A percentile compares a stretch with the other conserved stretches of the same genome.
phyloP scores from a whole-genome alignment of 2,797 vertebrate genomes.

The Molossus alvarezi region DNA sequence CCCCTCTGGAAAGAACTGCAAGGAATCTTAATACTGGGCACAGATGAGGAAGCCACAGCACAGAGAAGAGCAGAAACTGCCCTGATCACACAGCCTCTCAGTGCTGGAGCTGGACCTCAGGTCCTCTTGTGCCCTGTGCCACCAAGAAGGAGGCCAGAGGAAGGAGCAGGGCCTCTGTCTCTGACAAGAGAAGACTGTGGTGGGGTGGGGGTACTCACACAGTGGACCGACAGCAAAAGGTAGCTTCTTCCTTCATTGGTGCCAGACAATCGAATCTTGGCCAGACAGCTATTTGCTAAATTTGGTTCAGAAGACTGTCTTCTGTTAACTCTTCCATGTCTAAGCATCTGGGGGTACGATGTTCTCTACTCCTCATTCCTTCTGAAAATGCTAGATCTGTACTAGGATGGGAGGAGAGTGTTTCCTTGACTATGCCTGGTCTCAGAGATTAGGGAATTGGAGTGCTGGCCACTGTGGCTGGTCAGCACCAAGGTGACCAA shows the following conservation, averaged over 20 bases:
- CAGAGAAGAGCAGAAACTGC: not conserved
- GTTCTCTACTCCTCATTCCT: not conserved
- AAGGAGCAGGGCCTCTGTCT: not conserved
- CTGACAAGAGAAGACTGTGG: not conserved
- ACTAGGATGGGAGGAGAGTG: not conserved
- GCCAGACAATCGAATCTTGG: constrained; percentile 73
- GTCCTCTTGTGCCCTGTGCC: not conserved
- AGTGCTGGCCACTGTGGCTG: not conserved
- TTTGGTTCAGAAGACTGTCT: constrained; percentile 74
- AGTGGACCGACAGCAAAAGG: not conserved
- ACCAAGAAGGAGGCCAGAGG: not conserved
- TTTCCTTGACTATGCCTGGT: not conserved
- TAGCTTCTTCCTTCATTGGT: constrained; percentile 54
- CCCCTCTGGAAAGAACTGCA: not conserved
- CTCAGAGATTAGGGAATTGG: not conserved
- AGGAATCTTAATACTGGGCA: constrained; percentile 14
- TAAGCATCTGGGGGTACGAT: not conserved
- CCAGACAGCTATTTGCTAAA: constrained; percentile 79
- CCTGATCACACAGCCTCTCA: not conserved
- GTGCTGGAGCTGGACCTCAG: not conserved
- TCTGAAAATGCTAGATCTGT: not conserved
- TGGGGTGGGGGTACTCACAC: not conserved
- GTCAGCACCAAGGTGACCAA: not conserved
- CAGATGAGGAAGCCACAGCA: not conserved
- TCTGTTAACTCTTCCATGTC: constrained; percentile 73